Conservation (phyloP, 1,140 invertebrate genomes). For the Lepidostoma basale region DNA sequence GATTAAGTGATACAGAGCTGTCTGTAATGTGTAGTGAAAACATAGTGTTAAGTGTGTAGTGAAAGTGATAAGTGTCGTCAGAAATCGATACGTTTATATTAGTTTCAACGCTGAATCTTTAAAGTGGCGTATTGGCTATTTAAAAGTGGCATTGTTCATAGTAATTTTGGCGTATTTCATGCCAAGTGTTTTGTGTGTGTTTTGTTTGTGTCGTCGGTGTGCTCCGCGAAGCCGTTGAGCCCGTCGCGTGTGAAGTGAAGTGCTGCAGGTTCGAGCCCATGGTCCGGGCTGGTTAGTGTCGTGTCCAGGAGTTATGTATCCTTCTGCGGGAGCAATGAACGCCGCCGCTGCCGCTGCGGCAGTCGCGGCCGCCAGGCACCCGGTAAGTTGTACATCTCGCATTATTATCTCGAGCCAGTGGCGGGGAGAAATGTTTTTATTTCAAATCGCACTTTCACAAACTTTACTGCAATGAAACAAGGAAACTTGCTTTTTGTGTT, state of each 20-base stretch:
- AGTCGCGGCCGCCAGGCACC: slow-evolving; percentile 61
- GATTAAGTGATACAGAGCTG: background rate
- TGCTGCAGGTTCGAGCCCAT: background rate
- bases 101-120: no score
- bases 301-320: slow-evolving; percentile 52
- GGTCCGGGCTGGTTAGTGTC: background rate
- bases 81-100: no score
- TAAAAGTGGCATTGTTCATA: background rate
- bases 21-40: background rate
- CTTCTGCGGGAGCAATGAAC: slow-evolving; percentile 61
- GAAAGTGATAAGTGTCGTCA: no score
- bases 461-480: background rate
- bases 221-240: background rate
- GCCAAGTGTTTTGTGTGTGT: background rate
- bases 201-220: background rate
- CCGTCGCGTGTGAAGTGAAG: slow-evolving; percentile 1
- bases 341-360: slow-evolving; percentile 61
- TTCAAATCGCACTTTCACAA: background rate
- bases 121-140: no score
- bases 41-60: background rate
- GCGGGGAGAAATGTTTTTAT: background rate
- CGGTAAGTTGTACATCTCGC: slow-evolving; percentile 50
- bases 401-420: background rate
- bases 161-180: background rate
- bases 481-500: background rate